phyloP scores from a whole-genome alignment of 1,140 invertebrate genomes.

The Achatina immaculata region DNA sequence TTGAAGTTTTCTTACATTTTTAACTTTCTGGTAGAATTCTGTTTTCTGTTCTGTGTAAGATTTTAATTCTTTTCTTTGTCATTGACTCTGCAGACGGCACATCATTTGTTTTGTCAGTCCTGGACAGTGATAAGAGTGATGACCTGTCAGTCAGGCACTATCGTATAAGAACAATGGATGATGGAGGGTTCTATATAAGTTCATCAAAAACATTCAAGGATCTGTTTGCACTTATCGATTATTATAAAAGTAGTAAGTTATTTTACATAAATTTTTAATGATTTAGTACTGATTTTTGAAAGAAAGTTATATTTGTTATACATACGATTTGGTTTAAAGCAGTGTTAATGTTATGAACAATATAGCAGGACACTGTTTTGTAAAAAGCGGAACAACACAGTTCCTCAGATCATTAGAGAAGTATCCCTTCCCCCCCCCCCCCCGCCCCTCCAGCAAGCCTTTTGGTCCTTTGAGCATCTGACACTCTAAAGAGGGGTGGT shows the following conservation, averaged over 20 bases:
- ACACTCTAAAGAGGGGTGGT: too few species aligned
- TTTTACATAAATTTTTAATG: not conserved
- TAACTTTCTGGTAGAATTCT: too few species aligned
- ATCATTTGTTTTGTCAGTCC: conserved; percentile 63
- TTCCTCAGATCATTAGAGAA: too few species aligned
- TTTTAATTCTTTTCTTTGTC: not conserved
- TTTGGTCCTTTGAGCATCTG: too few species aligned
- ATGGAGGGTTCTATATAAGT: conserved; percentile 84
- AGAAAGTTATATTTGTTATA: not conserved
- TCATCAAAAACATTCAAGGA: conserved; percentile 86
- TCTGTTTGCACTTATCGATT: conserved; percentile 89
- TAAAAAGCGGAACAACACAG: too few species aligned
- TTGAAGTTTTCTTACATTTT: too few species aligned
- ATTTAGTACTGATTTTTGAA: not conserved
- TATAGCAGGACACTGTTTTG: not conserved
- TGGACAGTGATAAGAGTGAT: conserved; percentile 46
- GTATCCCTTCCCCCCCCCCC: not conserved
- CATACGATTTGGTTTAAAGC: not conserved
- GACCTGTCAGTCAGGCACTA: conserved; percentile 89
- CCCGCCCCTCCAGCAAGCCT: not conserved
- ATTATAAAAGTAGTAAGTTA: conserved; percentile 84
- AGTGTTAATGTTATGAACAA: not conserved
- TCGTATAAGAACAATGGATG: conserved; percentile 94
- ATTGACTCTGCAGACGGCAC: conserved; percentile 56
- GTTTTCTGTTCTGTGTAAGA: too few species aligned